These are phyloP conservation scores for Xiphydria camelus DNA, from an alignment of 2,888 invertebrate genomes.

Conservation along the genomic window DNA sequence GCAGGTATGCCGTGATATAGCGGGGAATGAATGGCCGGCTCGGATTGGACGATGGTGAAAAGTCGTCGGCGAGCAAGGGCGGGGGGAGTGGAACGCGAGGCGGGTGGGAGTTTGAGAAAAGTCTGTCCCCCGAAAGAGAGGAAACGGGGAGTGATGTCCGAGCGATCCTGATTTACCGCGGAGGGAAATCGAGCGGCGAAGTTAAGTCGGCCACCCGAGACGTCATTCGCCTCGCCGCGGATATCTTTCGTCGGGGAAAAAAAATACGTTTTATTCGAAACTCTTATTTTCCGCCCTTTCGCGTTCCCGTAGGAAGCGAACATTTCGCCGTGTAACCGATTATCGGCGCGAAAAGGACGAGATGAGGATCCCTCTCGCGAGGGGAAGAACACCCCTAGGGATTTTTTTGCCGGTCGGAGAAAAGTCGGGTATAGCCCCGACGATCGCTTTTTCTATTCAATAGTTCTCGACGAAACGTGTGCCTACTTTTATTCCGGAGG, in stretches of 20 bases:
- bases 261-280: too few species aligned
- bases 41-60: constrained; percentile 27
- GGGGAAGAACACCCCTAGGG: too few species aligned
- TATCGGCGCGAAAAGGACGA: too few species aligned
- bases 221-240: constrained; percentile 24
- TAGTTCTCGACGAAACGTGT: too few species aligned
- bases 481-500: too few species aligned
- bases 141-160: constrained; percentile 39
- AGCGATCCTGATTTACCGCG: constrained; percentile 48
- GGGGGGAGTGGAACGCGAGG: constrained; percentile 17
- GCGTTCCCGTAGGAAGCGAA: too few species aligned
- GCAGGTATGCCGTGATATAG: constrained; percentile 53
- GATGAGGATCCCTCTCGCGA: too few species aligned
- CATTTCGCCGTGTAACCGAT: too few species aligned
- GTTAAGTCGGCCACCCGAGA: constrained; percentile 16
- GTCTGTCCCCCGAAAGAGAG: constrained; percentile 28
- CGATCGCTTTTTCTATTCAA: too few species aligned
- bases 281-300: neutral
- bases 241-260: too few species aligned
- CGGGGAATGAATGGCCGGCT: constrained; percentile 42
- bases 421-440: too few species aligned
- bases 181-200: constrained; percentile 40
- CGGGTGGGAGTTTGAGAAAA: constrained; percentile 28
- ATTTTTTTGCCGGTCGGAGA: too few species aligned
- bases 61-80: constrained; percentile 12